Evolutionary conservation across 2,888 invertebrate genomes (phyloP).

Genomic region (Platypus cylindrus): DNA sequence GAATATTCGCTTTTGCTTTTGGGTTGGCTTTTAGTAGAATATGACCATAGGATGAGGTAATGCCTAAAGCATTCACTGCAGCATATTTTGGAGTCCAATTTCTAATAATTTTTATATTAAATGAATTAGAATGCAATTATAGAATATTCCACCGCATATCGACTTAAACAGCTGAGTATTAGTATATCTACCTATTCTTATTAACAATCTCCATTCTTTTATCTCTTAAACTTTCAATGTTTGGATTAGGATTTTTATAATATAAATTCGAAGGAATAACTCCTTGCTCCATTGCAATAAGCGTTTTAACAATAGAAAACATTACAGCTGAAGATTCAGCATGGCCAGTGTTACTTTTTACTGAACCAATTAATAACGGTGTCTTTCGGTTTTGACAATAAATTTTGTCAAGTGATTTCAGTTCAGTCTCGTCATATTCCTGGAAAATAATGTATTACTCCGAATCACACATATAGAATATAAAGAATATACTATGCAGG

Average conservation of each 20-base stretch:
- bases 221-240: constrained; percentile 74
- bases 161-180: too few species aligned
- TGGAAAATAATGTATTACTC: too few species aligned
- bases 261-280: constrained; percentile 85
- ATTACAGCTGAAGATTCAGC: constrained; percentile 84
- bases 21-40: constrained; percentile 70
- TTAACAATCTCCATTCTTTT: constrained; percentile 72
- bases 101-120: too few species aligned
- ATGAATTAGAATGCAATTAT: too few species aligned
- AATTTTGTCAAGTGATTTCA: constrained; percentile 79
- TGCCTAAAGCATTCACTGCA: constrained; percentile 93
- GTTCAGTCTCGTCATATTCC: constrained; percentile 52
- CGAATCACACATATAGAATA: too few species aligned
- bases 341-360: constrained; percentile 97
- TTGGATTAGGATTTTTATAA: constrained; percentile 73
- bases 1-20: constrained; percentile 45
- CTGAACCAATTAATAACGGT: constrained; percentile 84
- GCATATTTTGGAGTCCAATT: constrained; percentile 79
- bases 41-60: constrained; percentile 92
- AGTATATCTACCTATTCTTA: constrained; percentile 45
- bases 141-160: too few species aligned
- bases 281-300: constrained; percentile 85
- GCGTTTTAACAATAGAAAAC: constrained; percentile 76
- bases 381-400: constrained; percentile 68
- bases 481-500: too few species aligned